phyloP scores from a whole-genome alignment of 2,113 vertebrate species.

The Stictonetta naevosa region DNA sequence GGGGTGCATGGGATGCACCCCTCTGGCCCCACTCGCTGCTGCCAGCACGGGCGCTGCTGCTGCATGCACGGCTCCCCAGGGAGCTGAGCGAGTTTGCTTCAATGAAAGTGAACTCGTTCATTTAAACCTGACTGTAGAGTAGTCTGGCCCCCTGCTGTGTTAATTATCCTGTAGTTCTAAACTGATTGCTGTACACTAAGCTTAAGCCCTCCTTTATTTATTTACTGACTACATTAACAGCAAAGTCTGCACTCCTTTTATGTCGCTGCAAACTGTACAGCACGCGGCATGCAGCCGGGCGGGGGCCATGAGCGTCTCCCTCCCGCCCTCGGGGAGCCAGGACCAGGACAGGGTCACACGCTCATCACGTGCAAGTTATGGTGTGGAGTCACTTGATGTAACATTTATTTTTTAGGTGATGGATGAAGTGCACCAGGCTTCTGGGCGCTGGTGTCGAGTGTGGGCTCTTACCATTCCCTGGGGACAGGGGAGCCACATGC shows the following conservation, averaged over 20 bases:
- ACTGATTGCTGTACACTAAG: constrained; percentile 83
- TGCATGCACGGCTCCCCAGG: constrained; percentile 26
- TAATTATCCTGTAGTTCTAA: constrained; percentile 82
- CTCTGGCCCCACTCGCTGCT: not conserved
- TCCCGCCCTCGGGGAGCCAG: fast-evolving
- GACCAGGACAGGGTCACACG: not conserved
- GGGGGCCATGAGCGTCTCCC: not conserved
- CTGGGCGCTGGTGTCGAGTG: fast-evolving
- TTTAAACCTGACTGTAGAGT: constrained; percentile 80
- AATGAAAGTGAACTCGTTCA: constrained; percentile 78
- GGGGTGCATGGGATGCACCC: not conserved
- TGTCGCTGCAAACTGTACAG: not conserved
- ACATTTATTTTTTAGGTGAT: not conserved
- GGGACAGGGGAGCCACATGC: fast-evolving
- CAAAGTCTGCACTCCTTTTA: constrained; percentile 49
- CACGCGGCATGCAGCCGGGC: not conserved
- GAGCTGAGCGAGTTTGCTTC: constrained; percentile 60
- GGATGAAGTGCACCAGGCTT: not conserved
- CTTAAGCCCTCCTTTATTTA: constrained; percentile 84
- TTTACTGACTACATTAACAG: constrained; percentile 85
- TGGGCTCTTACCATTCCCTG: fast-evolving
- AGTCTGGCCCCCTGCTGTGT: constrained; percentile 74
- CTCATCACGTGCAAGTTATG: not conserved
- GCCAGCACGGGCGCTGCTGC: not conserved
- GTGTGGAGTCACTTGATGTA: not conserved